Percentiles rank a stretch among this genome's conserved stretches.
Conservation (phyloP, 1,140 invertebrate genomes). For the Aphelenchoides besseyi region DNA sequence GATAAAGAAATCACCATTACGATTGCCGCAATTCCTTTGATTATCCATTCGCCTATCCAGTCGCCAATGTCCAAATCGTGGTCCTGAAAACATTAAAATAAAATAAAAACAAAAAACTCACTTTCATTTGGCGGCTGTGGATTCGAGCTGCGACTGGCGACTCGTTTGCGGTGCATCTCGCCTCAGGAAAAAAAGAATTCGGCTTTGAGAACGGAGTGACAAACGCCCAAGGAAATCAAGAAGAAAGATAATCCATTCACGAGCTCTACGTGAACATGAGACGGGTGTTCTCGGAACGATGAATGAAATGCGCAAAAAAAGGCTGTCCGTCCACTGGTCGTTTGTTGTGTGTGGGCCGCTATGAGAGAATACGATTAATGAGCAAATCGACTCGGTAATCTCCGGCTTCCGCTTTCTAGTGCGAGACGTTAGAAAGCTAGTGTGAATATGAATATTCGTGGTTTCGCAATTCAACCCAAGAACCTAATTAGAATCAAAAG, state of each 20-base stretch:
- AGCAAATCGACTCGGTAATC: too few relatives aligned
- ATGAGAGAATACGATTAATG: too few relatives aligned
- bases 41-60: conserved; percentile 21
- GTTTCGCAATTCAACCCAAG: too few relatives aligned
- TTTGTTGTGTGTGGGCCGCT: too few relatives aligned
- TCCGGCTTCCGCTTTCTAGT: too few relatives aligned
- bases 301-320: neutral
- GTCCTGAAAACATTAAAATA: neutral
- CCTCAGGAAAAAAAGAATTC: too few relatives aligned
- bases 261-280: neutral
- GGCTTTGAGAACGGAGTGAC: too few relatives aligned
- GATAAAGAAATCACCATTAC: conserved; percentile 25
- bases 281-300: neutral
- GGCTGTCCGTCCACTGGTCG: too few relatives aligned
- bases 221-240: too few relatives aligned
- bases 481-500: too few relatives aligned
- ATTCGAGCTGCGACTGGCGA: neutral
- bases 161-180: neutral
- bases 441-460: too few relatives aligned
- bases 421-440: too few relatives aligned
- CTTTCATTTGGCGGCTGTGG: neutral
- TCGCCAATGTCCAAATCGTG: conserved; percentile 6
- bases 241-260: neutral
- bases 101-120: neutral
- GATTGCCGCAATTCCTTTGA: conserved; percentile 25